Evolutionary conservation across 1,140 invertebrate species (phyloP), one percentile per base, ranked within the genome.

Genomic region (Scaptodrosophila lebanonensis): DNA sequence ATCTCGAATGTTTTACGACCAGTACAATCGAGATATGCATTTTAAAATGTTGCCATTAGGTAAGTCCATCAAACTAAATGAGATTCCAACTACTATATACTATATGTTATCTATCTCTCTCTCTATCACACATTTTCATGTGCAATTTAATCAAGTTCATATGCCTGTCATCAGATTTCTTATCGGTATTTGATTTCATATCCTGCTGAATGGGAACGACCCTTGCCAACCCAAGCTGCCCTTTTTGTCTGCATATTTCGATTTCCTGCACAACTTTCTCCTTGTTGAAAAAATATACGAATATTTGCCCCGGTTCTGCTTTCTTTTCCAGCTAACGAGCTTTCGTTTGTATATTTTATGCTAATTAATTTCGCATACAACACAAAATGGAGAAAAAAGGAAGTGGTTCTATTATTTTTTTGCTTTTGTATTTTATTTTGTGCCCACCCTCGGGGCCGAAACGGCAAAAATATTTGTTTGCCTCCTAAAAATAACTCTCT

Each of bases 331-430:
- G 22, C 43, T 25, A 30, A 63, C 54, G 43, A 32, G 27, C 39
- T 66, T 43, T 66, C 17, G n/a, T 54, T 18, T 58, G 63, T 66
- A 49, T 60, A 49, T 67, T 67, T 67, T 66, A 66, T 66, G 63
- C 43, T 54, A 67, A 67, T 67, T 67, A 66, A 66, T 67, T 66
- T 67, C 60, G 52, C 20, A 44, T 50, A 33, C 18, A 43, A 39
- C 29, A 57, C 16, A 6, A 36, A 32, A 42, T 33, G 22, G 22
- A 25, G 8, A 25, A 25, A 25, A 25, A 25, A 25, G 8, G 8
- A 25, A 25, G 3, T 25, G 22, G 3, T 25, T 25, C 3, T 25
- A 25, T 25, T n/a, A n/a, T n/a, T n/a, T n/a, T 8, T 25, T 25
- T 25, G 22, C 22, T 8, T 8, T 25, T n/a, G n/a, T n/a, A n/a